These are phyloP conservation scores for Pangasianodon hypophthalmus DNA, from an alignment of 2,113 vertebrate species.

Conservation along the genomic window DNA sequence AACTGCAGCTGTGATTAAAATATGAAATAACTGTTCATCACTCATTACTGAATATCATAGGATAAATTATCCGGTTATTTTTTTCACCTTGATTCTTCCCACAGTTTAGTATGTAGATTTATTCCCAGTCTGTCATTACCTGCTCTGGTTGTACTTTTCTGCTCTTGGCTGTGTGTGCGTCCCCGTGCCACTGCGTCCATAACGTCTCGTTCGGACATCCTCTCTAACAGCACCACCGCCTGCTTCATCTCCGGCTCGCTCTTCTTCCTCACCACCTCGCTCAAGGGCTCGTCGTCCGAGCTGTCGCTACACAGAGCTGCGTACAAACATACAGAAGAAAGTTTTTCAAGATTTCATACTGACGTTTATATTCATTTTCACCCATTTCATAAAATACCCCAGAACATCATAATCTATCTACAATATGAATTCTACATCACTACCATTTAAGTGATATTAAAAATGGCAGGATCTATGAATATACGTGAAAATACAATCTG, in stretches of 20 bases:
- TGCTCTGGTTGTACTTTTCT: not conserved
- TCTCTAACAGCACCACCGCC: slow-evolving; percentile 37
- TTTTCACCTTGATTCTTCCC: not conserved
- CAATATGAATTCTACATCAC: too few species aligned
- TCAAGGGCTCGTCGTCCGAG: slow-evolving; percentile 20
- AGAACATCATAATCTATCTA: not conserved
- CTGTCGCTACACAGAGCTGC: slow-evolving; percentile 20
- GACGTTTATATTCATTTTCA: not conserved
- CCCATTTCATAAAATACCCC: not conserved
- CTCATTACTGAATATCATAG: not conserved
- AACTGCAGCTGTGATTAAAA: too few species aligned
- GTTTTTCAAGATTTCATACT: too few species aligned
- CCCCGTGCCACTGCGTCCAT: slow-evolving; percentile 9
- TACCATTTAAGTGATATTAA: too few species aligned
- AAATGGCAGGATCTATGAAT: not conserved
- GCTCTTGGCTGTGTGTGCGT: not conserved
- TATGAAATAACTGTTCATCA: too few species aligned
- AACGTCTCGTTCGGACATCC: slow-evolving; percentile 28
- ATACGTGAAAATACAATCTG: not conserved
- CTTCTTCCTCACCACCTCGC: slow-evolving; percentile 12
- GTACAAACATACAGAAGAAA: not conserved
- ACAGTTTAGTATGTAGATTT: not conserved
- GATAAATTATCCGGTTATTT: too few species aligned
- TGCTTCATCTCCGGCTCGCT: slow-evolving; percentile 23
- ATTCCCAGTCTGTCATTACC: not conserved